Percentiles rank a stretch among this genome's conserved stretches.
These are phyloP conservation scores for Psix sp. DNA, from an alignment of 1,140 invertebrate genomes.

Conservation along the genomic window DNA sequence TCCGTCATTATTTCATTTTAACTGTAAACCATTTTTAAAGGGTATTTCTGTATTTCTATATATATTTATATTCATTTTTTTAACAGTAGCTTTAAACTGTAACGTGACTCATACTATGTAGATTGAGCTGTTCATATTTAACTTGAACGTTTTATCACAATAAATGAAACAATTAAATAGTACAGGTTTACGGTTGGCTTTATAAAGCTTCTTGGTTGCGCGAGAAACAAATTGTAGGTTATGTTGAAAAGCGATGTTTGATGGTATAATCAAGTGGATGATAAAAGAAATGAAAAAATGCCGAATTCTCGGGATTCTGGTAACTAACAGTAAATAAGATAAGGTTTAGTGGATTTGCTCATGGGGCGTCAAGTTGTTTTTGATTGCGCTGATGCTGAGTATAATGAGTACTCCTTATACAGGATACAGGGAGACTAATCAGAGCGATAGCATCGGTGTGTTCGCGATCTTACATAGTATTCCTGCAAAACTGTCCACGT, in stretches of 20 bases:
- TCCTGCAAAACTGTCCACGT: conserved; percentile 48
- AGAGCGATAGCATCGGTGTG: conserved; percentile 50
- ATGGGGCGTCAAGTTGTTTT: conserved; percentile 29
- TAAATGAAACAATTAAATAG: conserved; percentile 9
- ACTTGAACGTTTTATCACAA: conserved; percentile 4
- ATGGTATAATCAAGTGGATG: too few relatives aligned
- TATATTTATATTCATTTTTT: conserved; percentile 2
- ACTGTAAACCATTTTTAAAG: conserved; percentile 8
- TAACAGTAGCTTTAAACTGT: too few relatives aligned
- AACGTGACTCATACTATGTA: too few relatives aligned
- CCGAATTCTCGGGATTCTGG: conserved; percentile 23
- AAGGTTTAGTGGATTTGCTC: conserved; percentile 21
- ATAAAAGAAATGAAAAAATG: conserved; percentile 31
- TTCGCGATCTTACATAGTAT: conserved; percentile 32
- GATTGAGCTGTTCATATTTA: conserved; percentile 1
- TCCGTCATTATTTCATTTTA: conserved; percentile 27
- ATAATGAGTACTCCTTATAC: conserved; percentile 41
- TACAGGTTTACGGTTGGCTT: background rate
- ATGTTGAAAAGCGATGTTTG: background rate
- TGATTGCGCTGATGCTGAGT: conserved; percentile 44
- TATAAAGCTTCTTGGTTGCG: background rate
- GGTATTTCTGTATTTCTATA: background rate
- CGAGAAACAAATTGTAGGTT: conserved; percentile 7
- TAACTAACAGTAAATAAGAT: conserved; percentile 30
- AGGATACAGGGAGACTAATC: conserved; percentile 47